These are phyloP conservation scores for Malurus melanocephalus DNA, from an alignment of 2,113 vertebrate genomes.

Conservation along the genomic window DNA sequence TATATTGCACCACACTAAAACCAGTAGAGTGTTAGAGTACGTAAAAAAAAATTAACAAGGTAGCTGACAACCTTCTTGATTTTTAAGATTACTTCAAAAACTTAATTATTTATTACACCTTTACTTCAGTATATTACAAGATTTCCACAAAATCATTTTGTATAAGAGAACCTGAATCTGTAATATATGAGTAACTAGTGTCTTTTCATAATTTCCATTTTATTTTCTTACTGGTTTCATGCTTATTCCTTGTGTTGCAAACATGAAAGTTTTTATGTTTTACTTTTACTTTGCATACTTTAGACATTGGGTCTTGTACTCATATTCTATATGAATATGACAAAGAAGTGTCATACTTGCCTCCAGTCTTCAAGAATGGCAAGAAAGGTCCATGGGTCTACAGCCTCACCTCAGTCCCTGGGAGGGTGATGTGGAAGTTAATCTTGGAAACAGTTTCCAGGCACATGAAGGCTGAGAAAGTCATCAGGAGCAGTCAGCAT, in stretches of 20 bases:
- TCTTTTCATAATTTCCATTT: neutral
- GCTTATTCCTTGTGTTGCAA: neutral
- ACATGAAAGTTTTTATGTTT: neutral
- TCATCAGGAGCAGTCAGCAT: neutral
- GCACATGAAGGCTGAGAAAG: neutral
- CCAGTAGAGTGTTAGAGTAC: neutral
- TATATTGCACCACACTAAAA: neutral
- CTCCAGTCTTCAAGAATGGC: neutral
- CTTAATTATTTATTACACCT: neutral
- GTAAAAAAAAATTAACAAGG: neutral
- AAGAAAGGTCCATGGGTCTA: neutral
- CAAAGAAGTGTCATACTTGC: neutral
- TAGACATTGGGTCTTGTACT: neutral
- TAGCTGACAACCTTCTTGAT: neutral
- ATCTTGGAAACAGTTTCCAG: neutral
- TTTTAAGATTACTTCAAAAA: neutral
- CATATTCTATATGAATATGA: neutral
- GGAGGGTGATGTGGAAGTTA: neutral
- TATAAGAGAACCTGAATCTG: neutral
- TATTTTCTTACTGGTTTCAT: neutral
- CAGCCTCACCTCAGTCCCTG: neutral
- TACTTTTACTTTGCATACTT: neutral
- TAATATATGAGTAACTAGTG: neutral
- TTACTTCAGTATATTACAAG: neutral
- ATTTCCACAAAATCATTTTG: neutral